A percentile compares a stretch with the other conserved stretches of the same genome.
Conservation (phyloP, 1,140 invertebrate genomes). For the Uloborus diversus region DNA sequence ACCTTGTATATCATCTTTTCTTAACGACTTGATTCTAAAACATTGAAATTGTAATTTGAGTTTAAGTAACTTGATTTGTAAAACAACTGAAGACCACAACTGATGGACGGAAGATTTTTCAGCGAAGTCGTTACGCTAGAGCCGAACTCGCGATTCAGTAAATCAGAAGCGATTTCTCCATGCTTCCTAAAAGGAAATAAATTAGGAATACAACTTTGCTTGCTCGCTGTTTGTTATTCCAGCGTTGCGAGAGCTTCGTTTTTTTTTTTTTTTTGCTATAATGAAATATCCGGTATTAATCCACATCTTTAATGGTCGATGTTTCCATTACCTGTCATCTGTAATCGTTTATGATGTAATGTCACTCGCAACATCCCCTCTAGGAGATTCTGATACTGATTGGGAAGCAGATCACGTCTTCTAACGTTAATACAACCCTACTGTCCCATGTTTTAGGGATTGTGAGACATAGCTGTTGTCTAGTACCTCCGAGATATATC, state of each 20-base stretch:
- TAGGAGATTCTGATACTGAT: background rate
- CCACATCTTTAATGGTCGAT: slow-evolving; percentile 39
- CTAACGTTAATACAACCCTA: too few species aligned
- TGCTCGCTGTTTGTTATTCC: slow-evolving; percentile 37
- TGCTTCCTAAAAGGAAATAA: background rate
- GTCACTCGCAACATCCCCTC: background rate
- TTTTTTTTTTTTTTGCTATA: slow-evolving; percentile 17
- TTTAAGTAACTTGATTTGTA: too few species aligned
- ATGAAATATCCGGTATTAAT: slow-evolving; percentile 34
- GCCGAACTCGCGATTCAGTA: background rate
- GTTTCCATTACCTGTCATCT: slow-evolving; percentile 37
- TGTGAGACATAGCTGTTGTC: too few species aligned
- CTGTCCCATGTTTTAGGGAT: too few species aligned
- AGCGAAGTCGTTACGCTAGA: background rate
- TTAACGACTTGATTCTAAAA: too few species aligned
- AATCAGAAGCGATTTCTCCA: background rate
- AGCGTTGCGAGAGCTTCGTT: slow-evolving; percentile 17
- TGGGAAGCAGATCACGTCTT: background rate
- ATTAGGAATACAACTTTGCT: slow-evolving; percentile 7
- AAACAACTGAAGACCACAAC: too few species aligned
- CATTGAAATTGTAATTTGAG: too few species aligned
- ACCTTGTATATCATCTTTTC: too few species aligned
- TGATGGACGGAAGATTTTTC: too few species aligned
- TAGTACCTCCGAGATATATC: too few species aligned
- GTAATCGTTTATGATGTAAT: slow-evolving; percentile 40